Evolutionary conservation across 2,797 vertebrate species (phyloP).

Genomic region (Chrysocyon brachyurus): DNA sequence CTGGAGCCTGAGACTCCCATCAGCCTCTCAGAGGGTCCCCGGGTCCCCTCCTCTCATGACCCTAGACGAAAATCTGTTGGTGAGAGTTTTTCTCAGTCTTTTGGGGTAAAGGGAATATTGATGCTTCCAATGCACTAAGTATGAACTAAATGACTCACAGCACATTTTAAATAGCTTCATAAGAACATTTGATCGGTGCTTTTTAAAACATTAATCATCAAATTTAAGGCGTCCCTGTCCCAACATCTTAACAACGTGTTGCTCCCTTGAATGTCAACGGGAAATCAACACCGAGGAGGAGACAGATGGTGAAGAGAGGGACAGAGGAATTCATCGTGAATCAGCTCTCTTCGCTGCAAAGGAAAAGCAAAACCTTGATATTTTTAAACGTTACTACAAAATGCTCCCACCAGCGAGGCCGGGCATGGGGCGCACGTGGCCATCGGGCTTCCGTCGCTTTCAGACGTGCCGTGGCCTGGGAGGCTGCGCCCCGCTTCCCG

Average conservation of each 20-base stretch:
- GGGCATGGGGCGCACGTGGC: background rate
- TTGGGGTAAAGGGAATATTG: background rate
- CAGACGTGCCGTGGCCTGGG: background rate
- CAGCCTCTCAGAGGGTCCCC: background rate
- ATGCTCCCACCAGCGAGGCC: conserved; percentile 59
- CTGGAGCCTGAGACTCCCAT: conserved; percentile 55
- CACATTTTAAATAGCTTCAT: conserved; percentile 31
- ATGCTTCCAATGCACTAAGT: background rate
- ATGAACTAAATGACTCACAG: background rate
- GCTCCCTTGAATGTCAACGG: conserved; percentile 76
- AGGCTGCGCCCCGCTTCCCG: background rate
- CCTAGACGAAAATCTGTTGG: background rate
- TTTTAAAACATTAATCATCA: background rate
- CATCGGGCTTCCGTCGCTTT: conserved; percentile 21
- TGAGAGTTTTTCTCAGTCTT: conserved; percentile 11
- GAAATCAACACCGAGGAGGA: conserved; percentile 71
- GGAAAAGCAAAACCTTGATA: conserved; percentile 74
- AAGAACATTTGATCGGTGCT: conserved; percentile 14
- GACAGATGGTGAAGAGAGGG: conserved; percentile 61
- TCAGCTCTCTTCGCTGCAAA: conserved; percentile 67
- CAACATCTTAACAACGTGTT: conserved; percentile 12
- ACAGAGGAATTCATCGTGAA: conserved; percentile 37
- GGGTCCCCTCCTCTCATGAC: background rate
- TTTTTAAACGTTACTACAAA: conserved; percentile 79
- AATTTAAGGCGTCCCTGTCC: background rate